Base-by-base conservation (phyloP, 1,140 invertebrate species). In the Drosophila kikkawai region DNA sequence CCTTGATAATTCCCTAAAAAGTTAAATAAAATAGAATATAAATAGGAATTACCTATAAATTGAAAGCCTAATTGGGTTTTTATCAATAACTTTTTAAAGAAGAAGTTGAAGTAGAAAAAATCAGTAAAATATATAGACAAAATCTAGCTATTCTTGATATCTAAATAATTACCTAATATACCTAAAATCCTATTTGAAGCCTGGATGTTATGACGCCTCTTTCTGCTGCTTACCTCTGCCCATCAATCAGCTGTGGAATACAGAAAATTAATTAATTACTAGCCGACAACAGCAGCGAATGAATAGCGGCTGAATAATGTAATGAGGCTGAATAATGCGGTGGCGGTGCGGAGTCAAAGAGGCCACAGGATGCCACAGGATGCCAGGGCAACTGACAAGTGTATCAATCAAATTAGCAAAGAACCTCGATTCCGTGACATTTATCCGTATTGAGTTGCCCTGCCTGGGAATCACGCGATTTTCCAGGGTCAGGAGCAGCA, bases 321-420 rank as follows among this genome's bases (percentile, higher is more conserved):
- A 73, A 42, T 70, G 17, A 29, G 26, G 26, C 26, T 29, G 26
- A 29, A 29, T 29, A 29, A 29, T 29, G 26, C 26, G 26, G 26
- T 29, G 26, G 26, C 26, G 26, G 26, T 6, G 22, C 22, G 22
- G 26, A 29, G 5, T 29, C 26, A 29, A 29, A 9, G 17, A 6
- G 17, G 19, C 5, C 19, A 22, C 13, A 12, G 26, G 48, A 8
- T 4, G 19, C 32, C 51, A 37, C 57, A n/a, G 22, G 17, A 29
- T 41, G 7, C 36, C 36, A 26, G 6, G 3, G 26, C 8, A 26
- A 50, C 37, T 42, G 68, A 42, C 70, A 51, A 71, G 55, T 44
- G 42, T 48, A 73, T 73, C 45, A 73, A 74, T 74, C 68, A 58
- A 74, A 73, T 74, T 73, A 56, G 63, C 67, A 32, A 15, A 32